Base-by-base conservation (phyloP, 2,113 vertebrate species). In the Ameiurus melas region DNA sequence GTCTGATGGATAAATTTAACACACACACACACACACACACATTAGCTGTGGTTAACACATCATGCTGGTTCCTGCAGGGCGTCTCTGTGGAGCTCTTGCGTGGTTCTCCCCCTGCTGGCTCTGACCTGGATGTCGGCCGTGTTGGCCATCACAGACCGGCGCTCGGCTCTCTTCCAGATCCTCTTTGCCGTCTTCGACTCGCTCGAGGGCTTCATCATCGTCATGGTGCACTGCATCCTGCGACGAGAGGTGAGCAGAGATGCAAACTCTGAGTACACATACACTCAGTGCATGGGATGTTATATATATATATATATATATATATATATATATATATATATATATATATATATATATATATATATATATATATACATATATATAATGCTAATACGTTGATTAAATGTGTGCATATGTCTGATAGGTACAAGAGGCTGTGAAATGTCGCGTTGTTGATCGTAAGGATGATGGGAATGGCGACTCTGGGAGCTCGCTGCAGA, bases 101-200 rank as follows among this genome's bases (percentile, higher is more conserved):
- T 99, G 90, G 98, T 99, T 82, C 93, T 99, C 71, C 98, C 98
- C 10, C 97, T 99, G 62, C 94, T 99, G 92, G 98, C 98, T 3
- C 96, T 99, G 85, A 99, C 98, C 78, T 99, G 98, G 98, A 99
- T 99, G 98, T 99, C 98, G 0, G 98, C 98, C 0, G 98, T 99
- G 7, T 95, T 99, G 71, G 98, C 98, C 5, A 98, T 99, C 95
- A 99, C 98, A 0, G 98, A 99, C 94, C 96, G 98, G 17, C 97
- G 98, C 86, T 99, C 98, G 0, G 97, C 98, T 12, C 98, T 99
- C 84, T 99, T 99, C 95, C 98, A 99, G 95, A 99, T 99, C 91
- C 97, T 99, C 36, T 99, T 99, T 0, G 98, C 98, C 0, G 98
- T 99, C 90, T 99, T 99, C 0, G 98, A 99, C 93, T 99, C 98